These are phyloP conservation scores for Leptinotarsa peninsularis DNA, from an alignment of 2,888 invertebrate genomes.

Conservation along the genomic window DNA sequence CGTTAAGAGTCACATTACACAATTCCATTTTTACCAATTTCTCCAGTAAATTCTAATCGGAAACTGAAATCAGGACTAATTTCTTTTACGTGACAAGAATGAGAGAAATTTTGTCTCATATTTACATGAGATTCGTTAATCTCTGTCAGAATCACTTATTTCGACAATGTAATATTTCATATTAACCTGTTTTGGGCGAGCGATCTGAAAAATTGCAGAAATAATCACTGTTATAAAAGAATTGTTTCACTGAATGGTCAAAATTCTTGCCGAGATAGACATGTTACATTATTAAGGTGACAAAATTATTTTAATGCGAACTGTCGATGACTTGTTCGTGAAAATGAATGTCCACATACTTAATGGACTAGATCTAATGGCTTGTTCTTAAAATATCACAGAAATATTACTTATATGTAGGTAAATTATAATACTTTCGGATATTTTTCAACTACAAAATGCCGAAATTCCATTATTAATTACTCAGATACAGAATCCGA, in stretches of 20 bases:
- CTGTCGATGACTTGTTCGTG: too few relatives aligned
- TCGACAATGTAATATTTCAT: background rate
- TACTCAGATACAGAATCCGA: too few relatives aligned
- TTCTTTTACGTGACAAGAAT: slow-evolving; percentile 22
- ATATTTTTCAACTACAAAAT: too few relatives aligned
- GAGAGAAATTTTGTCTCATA: slow-evolving; percentile 10
- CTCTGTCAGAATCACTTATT: slow-evolving; percentile 16
- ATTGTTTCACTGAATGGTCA: background rate
- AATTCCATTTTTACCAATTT: slow-evolving; percentile 23
- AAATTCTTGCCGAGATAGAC: background rate
- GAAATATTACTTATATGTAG: too few relatives aligned
- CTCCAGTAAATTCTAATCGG: slow-evolving; percentile 21
- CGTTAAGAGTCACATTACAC: slow-evolving; percentile 17
- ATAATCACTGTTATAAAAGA: background rate
- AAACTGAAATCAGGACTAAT: slow-evolving; percentile 18
- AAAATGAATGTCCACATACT: too few relatives aligned
- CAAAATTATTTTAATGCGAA: background rate
- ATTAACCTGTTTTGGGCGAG: slow-evolving; percentile 9
- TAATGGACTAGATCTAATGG: too few relatives aligned
- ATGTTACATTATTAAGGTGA: background rate
- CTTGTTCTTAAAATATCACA: too few relatives aligned
- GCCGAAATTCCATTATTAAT: too few relatives aligned
- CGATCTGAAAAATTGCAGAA: background rate
- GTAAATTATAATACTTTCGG: too few relatives aligned
- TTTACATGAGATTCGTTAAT: background rate